These are phyloP conservation scores for Macrotis lagotis DNA, from an alignment of 2,113 vertebrate species.

Conservation along the genomic window DNA sequence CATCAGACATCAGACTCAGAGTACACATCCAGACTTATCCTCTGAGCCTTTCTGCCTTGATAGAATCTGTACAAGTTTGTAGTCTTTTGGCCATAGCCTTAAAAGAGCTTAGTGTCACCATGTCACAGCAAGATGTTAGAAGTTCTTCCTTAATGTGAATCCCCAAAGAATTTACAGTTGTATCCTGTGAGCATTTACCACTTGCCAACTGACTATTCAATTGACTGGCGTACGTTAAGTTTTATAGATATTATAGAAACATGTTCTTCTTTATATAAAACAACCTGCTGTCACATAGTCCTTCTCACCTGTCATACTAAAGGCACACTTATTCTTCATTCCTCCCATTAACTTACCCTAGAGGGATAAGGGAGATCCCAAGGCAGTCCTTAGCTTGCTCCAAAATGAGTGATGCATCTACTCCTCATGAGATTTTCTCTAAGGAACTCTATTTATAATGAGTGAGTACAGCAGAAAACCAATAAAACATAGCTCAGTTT, in stretches of 20 bases:
- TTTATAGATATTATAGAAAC: not conserved
- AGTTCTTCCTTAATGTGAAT: not conserved
- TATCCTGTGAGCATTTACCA: not conserved
- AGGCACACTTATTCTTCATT: not conserved
- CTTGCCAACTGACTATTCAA: not conserved
- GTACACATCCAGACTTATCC: not conserved
- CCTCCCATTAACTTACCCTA: not conserved
- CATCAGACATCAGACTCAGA: not conserved
- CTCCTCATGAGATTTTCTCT: constrained; percentile 11
- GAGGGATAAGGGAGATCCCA: constrained; percentile 15
- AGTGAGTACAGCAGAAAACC: not conserved
- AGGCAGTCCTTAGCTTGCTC: constrained; percentile 3
- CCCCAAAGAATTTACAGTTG: not conserved
- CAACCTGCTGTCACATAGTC: not conserved
- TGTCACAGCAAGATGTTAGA: not conserved
- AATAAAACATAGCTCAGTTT: not conserved
- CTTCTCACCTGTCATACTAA: not conserved
- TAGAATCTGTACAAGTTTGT: not conserved
- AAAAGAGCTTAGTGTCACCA: not conserved
- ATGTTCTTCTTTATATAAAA: not conserved
- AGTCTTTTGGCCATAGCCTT: not conserved
- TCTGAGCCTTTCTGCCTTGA: not conserved
- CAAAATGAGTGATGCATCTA: constrained; percentile 14
- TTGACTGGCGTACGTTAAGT: not conserved
- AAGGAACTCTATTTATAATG: not conserved